phyloP scores from a whole-genome alignment of 2,888 invertebrate genomes.

The Drosophila imparisetae region DNA sequence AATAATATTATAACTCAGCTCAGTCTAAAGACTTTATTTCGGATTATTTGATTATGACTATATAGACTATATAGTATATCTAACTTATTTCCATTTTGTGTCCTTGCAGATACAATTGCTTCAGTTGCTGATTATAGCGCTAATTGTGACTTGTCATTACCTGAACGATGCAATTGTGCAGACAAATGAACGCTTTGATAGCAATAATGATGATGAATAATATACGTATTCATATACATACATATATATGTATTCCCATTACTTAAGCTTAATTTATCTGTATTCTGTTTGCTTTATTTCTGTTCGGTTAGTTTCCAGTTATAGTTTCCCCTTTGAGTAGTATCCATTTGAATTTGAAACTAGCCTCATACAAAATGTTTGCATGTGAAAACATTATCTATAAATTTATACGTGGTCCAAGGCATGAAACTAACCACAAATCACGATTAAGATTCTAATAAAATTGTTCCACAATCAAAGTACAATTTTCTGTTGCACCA shows the following conservation, averaged over 20 bases:
- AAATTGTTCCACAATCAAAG: conserved; percentile 82
- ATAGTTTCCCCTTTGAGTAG: background rate
- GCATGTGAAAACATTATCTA: conserved; percentile 71
- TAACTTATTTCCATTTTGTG: background rate
- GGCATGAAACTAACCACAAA: conserved; percentile 64
- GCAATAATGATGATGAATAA: conserved; percentile 34
- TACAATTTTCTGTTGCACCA: conserved; percentile 56
- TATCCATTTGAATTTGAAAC: conserved; percentile 22
- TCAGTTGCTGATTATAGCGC: conserved; percentile 40
- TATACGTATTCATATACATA: background rate
- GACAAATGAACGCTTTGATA: conserved; percentile 59
- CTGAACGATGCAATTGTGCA: conserved; percentile 50
- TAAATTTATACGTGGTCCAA: conserved; percentile 69
- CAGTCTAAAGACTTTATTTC: background rate
- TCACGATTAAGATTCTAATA: conserved; percentile 81
- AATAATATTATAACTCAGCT: background rate
- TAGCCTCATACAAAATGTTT: conserved; percentile 55
- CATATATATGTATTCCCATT: background rate
- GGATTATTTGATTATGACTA: background rate
- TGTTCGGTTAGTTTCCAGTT: conserved; percentile 3
- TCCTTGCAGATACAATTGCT: conserved; percentile 40
- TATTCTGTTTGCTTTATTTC: background rate
- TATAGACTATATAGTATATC: background rate
- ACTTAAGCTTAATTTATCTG: conserved; percentile 6
- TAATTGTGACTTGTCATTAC: conserved; percentile 49